Evolutionary conservation across 2,888 invertebrate genomes (phyloP).

Genomic region (Sarcophaga rosellei): DNA sequence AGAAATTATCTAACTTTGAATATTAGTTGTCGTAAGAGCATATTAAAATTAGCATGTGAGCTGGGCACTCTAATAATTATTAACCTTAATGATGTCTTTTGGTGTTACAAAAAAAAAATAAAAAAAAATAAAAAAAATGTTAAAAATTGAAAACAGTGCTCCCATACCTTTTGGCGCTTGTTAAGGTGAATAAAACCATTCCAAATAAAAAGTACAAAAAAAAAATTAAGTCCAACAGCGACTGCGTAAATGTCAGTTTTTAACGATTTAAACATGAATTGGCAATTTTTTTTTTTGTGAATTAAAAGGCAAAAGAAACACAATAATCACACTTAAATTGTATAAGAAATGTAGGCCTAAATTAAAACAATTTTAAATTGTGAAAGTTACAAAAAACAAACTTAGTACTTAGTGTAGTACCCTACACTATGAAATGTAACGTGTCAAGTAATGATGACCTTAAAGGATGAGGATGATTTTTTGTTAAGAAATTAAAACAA

Average conservation of each 20-base stretch:
- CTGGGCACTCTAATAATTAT: not conserved
- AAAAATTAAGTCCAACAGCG: constrained; percentile 4
- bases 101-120: not conserved
- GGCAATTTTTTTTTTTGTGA: not conserved
- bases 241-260: constrained; percentile 23
- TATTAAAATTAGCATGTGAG: no score
- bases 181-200: constrained; percentile 2
- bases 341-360: constrained; percentile 40
- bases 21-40: no score
- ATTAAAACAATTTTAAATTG: not conserved
- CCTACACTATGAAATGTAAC: no score
- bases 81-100: not conserved
- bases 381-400: not conserved
- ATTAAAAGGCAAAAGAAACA: constrained; percentile 3
- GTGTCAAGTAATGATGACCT: no score
- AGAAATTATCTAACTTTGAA: no score
- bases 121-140: not conserved
- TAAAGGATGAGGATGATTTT: no score
- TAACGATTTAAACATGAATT: constrained; percentile 24
- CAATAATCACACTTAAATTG: constrained; percentile 17
- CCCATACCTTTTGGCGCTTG: constrained; percentile 19
- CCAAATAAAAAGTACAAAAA: not conserved
- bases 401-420: no score
- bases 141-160: not conserved
- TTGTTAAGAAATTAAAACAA: no score